Evolutionary conservation across 2,797 vertebrate genomes (phyloP).

Genomic region (Oceanodroma leucorhoa): DNA sequence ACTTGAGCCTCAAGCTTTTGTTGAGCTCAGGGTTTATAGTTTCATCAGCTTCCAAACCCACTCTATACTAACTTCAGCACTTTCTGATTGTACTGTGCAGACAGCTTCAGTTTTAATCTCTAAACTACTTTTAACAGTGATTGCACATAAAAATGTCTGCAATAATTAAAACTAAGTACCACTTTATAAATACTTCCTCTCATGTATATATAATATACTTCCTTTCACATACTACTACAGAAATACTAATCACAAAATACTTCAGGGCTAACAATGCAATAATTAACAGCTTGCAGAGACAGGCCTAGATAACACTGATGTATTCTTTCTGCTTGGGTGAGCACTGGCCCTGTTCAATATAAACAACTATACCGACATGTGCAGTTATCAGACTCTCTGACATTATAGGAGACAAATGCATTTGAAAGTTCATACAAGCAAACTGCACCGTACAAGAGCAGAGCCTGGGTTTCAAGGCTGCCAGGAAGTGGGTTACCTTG

Average conservation of each 20-base stretch:
- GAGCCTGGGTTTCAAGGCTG: neutral
- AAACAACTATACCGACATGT: accelerated
- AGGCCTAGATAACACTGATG: neutral
- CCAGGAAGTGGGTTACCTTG: neutral
- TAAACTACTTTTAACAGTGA: neutral
- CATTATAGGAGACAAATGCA: neutral
- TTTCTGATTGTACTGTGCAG: neutral
- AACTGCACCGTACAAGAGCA: neutral
- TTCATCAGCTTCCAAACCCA: neutral
- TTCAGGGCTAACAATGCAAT: neutral
- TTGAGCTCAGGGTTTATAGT: neutral
- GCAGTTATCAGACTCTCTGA: neutral
- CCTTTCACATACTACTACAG: neutral
- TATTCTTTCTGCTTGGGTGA: neutral
- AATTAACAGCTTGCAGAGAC: neutral
- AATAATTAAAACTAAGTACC: neutral
- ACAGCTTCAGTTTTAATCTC: neutral
- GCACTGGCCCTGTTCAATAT: neutral
- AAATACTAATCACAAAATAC: neutral
- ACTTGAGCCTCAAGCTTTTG: neutral
- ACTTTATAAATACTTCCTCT: neutral
- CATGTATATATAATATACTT: neutral
- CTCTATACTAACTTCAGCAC: neutral
- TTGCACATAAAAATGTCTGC: neutral
- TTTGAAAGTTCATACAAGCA: neutral